Evolutionary conservation across 2,888 invertebrate genomes (phyloP).

Genomic region (Nymphalis polychloros): DNA sequence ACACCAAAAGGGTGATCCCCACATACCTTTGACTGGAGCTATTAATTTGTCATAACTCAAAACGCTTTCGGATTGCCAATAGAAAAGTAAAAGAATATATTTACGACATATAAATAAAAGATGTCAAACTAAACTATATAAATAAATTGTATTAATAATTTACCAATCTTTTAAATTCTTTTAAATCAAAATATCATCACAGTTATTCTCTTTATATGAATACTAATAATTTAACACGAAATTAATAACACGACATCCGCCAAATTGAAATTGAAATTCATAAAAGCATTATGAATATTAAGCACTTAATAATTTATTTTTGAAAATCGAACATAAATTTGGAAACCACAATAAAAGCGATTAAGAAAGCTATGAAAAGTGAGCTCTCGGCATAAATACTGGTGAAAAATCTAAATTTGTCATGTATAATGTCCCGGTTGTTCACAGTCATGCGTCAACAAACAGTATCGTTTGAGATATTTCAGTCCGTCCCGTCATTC

Average conservation of each 20-base stretch:
- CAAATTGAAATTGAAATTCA: not conserved
- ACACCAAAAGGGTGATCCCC: too few species aligned
- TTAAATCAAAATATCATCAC: too few species aligned
- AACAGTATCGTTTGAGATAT: constrained; percentile 69
- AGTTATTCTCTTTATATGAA: too few species aligned
- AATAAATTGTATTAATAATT: too few species aligned
- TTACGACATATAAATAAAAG: too few species aligned
- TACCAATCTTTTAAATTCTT: too few species aligned
- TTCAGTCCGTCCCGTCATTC: constrained; percentile 61
- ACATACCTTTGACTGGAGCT: too few species aligned
- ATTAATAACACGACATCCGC: not conserved
- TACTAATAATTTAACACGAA: not conserved
- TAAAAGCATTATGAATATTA: not conserved
- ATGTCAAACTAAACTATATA: too few species aligned
- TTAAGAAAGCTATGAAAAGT: constrained; percentile 34
- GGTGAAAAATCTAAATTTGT: constrained; percentile 63
- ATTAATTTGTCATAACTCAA: too few species aligned
- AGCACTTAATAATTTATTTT: constrained; percentile 19
- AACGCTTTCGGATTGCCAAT: too few species aligned
- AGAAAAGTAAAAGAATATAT: too few species aligned
- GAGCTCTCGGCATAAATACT: constrained; percentile 34
- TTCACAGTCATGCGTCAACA: constrained; percentile 61
- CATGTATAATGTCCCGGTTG: constrained; percentile 61
- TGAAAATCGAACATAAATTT: constrained; percentile 20
- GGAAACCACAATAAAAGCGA: constrained; percentile 34